Conservation (phyloP, 2,888 invertebrate genomes). For the Hydriomena furcata region DNA sequence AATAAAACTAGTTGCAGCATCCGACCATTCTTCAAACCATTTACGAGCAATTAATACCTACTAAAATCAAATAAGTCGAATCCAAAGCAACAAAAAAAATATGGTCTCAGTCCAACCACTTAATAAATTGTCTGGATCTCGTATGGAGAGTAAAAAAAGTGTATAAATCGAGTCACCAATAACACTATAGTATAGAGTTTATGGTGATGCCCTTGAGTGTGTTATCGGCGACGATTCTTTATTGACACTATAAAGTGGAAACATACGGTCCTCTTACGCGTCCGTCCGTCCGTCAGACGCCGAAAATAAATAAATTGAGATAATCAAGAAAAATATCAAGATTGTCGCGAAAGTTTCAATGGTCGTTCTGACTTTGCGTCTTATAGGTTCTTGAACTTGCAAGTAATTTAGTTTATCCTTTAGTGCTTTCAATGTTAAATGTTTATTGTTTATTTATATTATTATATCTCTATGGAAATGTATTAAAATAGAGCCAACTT, state of each 20-base stretch:
- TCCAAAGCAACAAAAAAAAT: constrained; percentile 53
- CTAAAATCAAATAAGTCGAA: constrained; percentile 57
- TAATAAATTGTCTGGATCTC: constrained; percentile 69
- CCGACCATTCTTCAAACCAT: constrained; percentile 25
- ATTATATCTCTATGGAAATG: too few relatives aligned
- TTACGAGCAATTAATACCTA: constrained; percentile 59
- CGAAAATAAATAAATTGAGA: constrained; percentile 31
- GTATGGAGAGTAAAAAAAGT: constrained; percentile 59
- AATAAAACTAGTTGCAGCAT: constrained; percentile 13
- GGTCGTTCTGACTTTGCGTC: constrained; percentile 21
- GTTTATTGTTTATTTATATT: too few relatives aligned
- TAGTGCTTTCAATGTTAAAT: background rate
- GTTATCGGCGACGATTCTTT: constrained; percentile 75
- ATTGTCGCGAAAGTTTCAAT: constrained; percentile 33
- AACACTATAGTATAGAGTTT: constrained; percentile 77
- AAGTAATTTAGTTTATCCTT: constrained; percentile 5
- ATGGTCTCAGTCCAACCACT: constrained; percentile 60
- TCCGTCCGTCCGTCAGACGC: constrained; percentile 20
- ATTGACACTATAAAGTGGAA: constrained; percentile 68
- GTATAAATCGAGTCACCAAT: constrained; percentile 74
- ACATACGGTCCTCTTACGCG: constrained; percentile 52
- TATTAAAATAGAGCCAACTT: too few relatives aligned
- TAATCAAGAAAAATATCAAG: constrained; percentile 30
- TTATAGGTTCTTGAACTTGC: constrained; percentile 20
- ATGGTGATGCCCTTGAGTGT: constrained; percentile 63